A percentile compares a stretch with the other conserved stretches of the same genome.
Conservation (phyloP, 2,888 invertebrate genomes). For the Drosophila falleni region DNA sequence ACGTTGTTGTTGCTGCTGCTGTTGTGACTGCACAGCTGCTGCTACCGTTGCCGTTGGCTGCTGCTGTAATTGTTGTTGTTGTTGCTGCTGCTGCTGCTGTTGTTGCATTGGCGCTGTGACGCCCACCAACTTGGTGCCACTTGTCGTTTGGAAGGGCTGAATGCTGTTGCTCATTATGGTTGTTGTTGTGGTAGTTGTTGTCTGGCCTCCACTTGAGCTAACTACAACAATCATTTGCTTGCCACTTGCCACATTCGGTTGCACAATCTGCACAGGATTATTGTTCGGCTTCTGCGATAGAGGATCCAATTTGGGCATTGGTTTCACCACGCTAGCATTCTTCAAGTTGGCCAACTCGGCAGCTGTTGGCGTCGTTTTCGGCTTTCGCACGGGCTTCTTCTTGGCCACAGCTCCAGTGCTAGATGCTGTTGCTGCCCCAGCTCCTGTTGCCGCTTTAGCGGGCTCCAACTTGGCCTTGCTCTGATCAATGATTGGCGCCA, state of each 20-base stretch:
- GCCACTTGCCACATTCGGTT: slow-evolving; percentile 84
- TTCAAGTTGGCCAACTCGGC: slow-evolving; percentile 79
- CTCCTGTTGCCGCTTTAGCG: slow-evolving; percentile 34
- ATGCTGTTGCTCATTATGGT: slow-evolving; percentile 81
- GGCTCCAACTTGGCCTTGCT: slow-evolving; percentile 83
- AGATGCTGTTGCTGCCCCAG: slow-evolving; percentile 45
- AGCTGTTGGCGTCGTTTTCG: slow-evolving; percentile 77
- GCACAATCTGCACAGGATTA: slow-evolving; percentile 85
- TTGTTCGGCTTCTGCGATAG: slow-evolving; percentile 84
- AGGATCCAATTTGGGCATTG: slow-evolving; percentile 84
- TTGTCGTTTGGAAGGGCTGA: slow-evolving; percentile 84
- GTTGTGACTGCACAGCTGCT: slow-evolving; percentile 56
- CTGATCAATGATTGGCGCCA: slow-evolving; percentile 85
- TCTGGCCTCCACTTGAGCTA: slow-evolving; percentile 59
- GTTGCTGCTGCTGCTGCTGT: slow-evolving; percentile 63
- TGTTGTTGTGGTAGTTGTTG: slow-evolving; percentile 71
- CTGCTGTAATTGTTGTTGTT: slow-evolving; percentile 44
- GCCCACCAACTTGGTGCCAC: slow-evolving; percentile 84
- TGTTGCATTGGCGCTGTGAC: slow-evolving; percentile 85
- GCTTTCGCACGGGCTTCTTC: slow-evolving; percentile 82
- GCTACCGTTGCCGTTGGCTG: slow-evolving; percentile 21
- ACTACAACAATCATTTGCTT: slow-evolving; percentile 77
- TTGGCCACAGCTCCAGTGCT: slow-evolving; percentile 76
- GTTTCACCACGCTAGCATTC: slow-evolving; percentile 84
- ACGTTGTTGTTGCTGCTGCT: slow-evolving; percentile 66